These are phyloP conservation scores for Argyresthia albistria DNA, from an alignment of 2,888 invertebrate genomes.

Conservation along the genomic window DNA sequence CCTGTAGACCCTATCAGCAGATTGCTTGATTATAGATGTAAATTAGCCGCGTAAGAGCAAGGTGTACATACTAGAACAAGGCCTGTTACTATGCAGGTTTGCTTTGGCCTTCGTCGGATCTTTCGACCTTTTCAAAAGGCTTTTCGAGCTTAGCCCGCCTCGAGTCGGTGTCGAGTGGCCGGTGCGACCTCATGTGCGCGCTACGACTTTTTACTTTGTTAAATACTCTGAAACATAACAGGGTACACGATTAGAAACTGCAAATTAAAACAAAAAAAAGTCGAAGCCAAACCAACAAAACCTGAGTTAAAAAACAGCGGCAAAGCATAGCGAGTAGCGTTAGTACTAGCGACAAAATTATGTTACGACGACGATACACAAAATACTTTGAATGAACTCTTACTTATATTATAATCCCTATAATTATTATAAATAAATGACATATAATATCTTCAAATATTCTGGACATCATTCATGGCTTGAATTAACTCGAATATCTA, in stretches of 20 bases:
- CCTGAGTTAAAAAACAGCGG: slow-evolving; percentile 19
- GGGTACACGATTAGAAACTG: slow-evolving; percentile 57
- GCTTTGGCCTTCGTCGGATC: slow-evolving; percentile 57
- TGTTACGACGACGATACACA: slow-evolving; percentile 45
- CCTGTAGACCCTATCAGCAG: background rate
- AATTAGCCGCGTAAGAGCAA: background rate
- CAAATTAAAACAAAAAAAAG: slow-evolving; percentile 38
- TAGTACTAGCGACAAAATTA: slow-evolving; percentile 37
- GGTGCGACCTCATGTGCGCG: slow-evolving; percentile 99
- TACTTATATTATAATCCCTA: slow-evolving; percentile 25
- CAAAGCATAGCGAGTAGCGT: slow-evolving; percentile 48
- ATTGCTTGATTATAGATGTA: too few species aligned
- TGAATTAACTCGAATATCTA: slow-evolving; percentile 18
- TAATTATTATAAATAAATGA: slow-evolving; percentile 37
- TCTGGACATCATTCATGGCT: slow-evolving; percentile 47
- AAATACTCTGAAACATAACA: slow-evolving; percentile 88
- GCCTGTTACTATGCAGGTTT: slow-evolving; percentile 46
- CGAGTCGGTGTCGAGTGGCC: slow-evolving; percentile 88
- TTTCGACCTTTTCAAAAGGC: slow-evolving; percentile 72
- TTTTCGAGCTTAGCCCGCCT: slow-evolving; percentile 76
- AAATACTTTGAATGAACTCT: slow-evolving; percentile 28
- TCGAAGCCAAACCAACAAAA: slow-evolving; percentile 25
- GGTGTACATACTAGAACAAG: slow-evolving; percentile 12
- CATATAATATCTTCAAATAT: slow-evolving; percentile 22
- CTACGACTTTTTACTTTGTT: slow-evolving; percentile 98